Conservation (phyloP, 2,797 vertebrate species). For the Tragopan temminckii region DNA sequence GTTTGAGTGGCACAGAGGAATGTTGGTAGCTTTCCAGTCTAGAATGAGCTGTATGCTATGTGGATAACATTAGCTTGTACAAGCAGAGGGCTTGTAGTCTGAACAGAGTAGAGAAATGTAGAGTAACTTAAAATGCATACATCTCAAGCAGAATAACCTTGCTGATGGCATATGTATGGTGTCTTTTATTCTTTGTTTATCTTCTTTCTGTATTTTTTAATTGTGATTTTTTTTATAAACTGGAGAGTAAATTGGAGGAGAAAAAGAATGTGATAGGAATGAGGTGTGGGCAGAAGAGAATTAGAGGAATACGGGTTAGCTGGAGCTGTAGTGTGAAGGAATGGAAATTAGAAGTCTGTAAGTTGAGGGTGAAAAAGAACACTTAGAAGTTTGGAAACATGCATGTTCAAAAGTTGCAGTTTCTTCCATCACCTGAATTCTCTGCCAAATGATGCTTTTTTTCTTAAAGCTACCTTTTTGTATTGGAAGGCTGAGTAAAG, state of each 20-base stretch:
- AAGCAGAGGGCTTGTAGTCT: fast-evolving
- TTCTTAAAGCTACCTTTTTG: background rate
- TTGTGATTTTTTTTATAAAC: background rate
- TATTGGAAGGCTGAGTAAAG: background rate
- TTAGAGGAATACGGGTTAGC: background rate
- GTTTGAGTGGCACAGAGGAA: background rate
- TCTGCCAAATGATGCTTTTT: fast-evolving
- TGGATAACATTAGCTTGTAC: background rate
- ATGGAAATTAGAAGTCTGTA: background rate
- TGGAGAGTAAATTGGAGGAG: background rate
- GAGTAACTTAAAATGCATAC: background rate
- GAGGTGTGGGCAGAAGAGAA: background rate
- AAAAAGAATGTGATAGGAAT: background rate
- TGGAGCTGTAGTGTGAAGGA: background rate
- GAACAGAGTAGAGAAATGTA: background rate
- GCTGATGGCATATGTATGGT: background rate
- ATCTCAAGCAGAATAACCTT: background rate
- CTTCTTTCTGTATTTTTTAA: background rate
- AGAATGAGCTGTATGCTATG: background rate
- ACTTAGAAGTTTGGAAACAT: background rate
- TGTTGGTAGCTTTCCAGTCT: background rate
- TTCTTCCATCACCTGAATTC: background rate
- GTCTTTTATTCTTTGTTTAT: background rate
- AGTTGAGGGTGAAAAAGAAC: background rate
- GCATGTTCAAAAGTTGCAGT: background rate